Evolutionary conservation across 2,888 invertebrate genomes (phyloP).

Genomic region (Himalopsyche anomala): DNA sequence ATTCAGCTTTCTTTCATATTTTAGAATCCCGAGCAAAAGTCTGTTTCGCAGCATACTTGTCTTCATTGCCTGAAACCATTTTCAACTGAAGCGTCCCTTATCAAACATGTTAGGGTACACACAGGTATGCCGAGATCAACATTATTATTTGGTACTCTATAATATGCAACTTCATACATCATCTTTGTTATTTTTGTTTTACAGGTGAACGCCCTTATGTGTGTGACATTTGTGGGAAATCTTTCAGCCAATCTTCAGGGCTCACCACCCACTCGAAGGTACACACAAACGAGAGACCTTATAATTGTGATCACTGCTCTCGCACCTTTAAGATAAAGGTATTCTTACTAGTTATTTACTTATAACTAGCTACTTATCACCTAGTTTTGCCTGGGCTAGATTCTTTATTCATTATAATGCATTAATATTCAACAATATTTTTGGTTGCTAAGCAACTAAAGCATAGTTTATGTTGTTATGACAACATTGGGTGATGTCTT

Average conservation of each 20-base stretch:
- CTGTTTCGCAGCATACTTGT: conserved; percentile 21
- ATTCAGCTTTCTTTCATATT: background rate
- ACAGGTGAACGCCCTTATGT: conserved; percentile 51
- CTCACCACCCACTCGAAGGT: conserved; percentile 55
- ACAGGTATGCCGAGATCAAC: conserved; percentile 43
- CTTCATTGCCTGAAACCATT: conserved; percentile 48
- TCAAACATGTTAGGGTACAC: conserved; percentile 51
- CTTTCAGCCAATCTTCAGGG: conserved; percentile 50
- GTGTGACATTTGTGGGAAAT: conserved; percentile 55
- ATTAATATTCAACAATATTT: too few relatives aligned
- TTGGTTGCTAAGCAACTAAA: too few relatives aligned
- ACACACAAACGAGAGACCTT: conserved; percentile 55
- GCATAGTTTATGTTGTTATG: too few relatives aligned
- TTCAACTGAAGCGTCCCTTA: conserved; percentile 41
- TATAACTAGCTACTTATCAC: background rate
- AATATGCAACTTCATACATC: too few relatives aligned
- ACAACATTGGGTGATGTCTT: too few relatives aligned
- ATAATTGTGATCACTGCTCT: conserved; percentile 48
- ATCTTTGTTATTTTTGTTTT: background rate
- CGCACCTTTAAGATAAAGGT: conserved; percentile 56
- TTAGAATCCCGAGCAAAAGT: conserved; percentile 39
- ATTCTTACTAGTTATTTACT: background rate
- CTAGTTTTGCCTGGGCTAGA: too few relatives aligned
- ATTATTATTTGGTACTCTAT: background rate
- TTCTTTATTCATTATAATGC: too few relatives aligned